Evolutionary conservation across 2,797 vertebrate genomes (phyloP).

Genomic region (Gouania willdenowi): DNA sequence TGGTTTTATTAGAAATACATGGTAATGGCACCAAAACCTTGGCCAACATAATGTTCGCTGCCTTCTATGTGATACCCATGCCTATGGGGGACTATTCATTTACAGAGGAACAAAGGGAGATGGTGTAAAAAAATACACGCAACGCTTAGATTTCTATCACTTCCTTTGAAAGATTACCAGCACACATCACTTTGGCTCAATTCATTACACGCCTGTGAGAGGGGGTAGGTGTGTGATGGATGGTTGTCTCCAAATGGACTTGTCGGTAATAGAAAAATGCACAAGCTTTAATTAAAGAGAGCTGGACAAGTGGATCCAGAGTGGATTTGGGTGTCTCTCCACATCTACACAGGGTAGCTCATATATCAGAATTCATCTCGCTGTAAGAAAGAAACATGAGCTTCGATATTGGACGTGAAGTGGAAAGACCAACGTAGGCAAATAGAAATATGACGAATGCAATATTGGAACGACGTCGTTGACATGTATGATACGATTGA

Average conservation of each 20-base stretch:
- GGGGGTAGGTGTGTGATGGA: slow-evolving; percentile 69
- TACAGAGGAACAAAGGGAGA: slow-evolving; percentile 44
- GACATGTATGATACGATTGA: no score
- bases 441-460: no score
- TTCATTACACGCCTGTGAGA: slow-evolving; percentile 71
- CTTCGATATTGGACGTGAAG: no score
- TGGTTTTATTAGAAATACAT: slow-evolving; percentile 74
- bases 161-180: slow-evolving; percentile 65
- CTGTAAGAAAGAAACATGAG: no score
- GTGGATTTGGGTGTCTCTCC: slow-evolving; percentile 49
- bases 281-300: slow-evolving; percentile 72
- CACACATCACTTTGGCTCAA: slow-evolving; percentile 72
- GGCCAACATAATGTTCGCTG: slow-evolving; percentile 69
- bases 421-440: no score
- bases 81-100: slow-evolving; percentile 65
- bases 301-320: slow-evolving; percentile 57
- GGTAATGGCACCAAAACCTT: slow-evolving; percentile 67
- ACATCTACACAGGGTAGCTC: slow-evolving; percentile 25
- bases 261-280: slow-evolving; percentile 73
- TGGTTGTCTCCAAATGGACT: slow-evolving; percentile 75
- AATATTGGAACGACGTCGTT: no score
- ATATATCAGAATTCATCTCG: slow-evolving; percentile 35
- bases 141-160: slow-evolving; percentile 68
- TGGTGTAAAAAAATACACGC: slow-evolving; percentile 57
- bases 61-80: slow-evolving; percentile 60